Evolutionary conservation across 2,113 vertebrate genomes (phyloP), one percentile per base, ranked within the genome.

Genomic region (Lagopus muta): DNA sequence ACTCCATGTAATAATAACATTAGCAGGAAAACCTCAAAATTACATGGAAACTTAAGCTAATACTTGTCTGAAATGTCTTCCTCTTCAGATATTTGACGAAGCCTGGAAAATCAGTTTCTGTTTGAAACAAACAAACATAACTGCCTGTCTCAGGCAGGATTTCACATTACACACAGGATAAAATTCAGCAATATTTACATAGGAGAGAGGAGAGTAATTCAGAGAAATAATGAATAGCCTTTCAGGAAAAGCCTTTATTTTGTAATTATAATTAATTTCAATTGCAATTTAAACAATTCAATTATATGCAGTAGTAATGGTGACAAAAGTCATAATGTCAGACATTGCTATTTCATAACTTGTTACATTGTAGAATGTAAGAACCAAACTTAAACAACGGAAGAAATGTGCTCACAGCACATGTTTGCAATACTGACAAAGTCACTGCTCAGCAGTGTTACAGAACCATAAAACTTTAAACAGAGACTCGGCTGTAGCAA

Each of bases 401-500:
- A 54, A 57, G 65, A 90, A 27, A 3, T 34, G 25, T 80, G 60
- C 47, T 55, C 9, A 34, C 6, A 65, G 40, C 42, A 43, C 57
- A 62, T 19, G 54, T 76, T 89, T 95, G 34, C 64, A 92, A 79
- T 42, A 91, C 25, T 48, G 54, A 67, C 25, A 55, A 57, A 0
- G 2, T 80, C 38, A 38, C 34, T 9, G 87, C 48, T 91, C 61
- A 95, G 72, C 52, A 52, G 11, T 67, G 61, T 67, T 89, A 62
- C 36, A 93, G 60, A 96, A 43, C 42, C 50, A 66, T 89, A 94
- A 62, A 79, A 94, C 75, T 95, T 96, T 91, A 92, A 92, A 92
- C 43, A 94, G 69, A 73, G 70, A n/a, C 57, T 67, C 64, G 52
- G 61, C 77, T 91, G 36, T 77, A 97, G 90, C 86, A 30, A 54